phyloP scores from a whole-genome alignment of 2,113 vertebrate genomes.

The Ia io region DNA sequence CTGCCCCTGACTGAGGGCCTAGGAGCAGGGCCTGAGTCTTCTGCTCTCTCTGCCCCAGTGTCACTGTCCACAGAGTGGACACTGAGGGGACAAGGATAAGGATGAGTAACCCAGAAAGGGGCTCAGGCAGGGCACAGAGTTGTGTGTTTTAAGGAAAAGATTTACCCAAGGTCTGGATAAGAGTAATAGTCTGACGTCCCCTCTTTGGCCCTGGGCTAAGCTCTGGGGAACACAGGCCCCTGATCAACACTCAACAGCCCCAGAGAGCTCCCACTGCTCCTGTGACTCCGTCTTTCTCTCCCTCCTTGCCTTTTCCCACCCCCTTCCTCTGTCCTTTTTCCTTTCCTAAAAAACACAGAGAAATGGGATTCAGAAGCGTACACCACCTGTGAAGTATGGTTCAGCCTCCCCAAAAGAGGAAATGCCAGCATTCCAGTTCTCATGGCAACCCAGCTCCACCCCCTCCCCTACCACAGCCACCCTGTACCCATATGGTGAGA shows the following conservation, averaged over 20 bases:
- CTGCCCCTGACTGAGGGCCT: neutral
- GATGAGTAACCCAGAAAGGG: neutral
- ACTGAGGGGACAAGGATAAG: neutral
- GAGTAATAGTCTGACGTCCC: neutral
- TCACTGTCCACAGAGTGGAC: neutral
- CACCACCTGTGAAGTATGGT: slow-evolving; percentile 62
- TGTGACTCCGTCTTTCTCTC: neutral
- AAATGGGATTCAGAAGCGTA: slow-evolving; percentile 73
- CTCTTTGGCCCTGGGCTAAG: neutral
- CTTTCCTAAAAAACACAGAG: slow-evolving; percentile 76
- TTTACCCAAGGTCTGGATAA: neutral
- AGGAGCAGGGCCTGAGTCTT: neutral
- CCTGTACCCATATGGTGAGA: slow-evolving; percentile 66
- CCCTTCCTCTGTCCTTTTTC: slow-evolving; percentile 70
- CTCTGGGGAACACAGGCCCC: neutral
- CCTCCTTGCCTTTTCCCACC: slow-evolving; percentile 46
- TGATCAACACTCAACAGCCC: neutral
- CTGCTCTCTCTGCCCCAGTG: neutral
- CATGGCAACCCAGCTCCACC: slow-evolving; percentile 70
- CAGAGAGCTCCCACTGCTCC: neutral
- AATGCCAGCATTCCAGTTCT: slow-evolving; percentile 74
- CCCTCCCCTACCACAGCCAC: slow-evolving; percentile 40
- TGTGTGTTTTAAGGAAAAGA: neutral
- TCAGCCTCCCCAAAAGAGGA: slow-evolving; percentile 77
- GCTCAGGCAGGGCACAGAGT: neutral